phyloP scores from a whole-genome alignment of 2,113 vertebrate species.

The Brachirus orientalis region DNA sequence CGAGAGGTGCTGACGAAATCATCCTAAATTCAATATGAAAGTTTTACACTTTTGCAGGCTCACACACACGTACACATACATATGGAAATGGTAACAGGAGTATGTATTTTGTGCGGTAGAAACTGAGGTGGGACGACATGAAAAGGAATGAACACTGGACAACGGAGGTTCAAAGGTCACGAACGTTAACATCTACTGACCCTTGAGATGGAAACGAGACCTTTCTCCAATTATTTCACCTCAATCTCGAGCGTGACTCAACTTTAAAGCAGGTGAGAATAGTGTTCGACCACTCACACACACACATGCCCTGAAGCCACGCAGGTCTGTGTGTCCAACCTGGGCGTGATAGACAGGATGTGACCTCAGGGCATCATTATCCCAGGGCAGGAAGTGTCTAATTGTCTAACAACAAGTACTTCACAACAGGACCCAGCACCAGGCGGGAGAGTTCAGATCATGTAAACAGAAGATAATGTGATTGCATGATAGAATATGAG shows the following conservation, averaged over 20 bases:
- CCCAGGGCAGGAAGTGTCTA: slow-evolving; percentile 68
- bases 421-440: slow-evolving; percentile 50
- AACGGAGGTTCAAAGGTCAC: slow-evolving; percentile 35
- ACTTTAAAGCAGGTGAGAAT: slow-evolving; percentile 57
- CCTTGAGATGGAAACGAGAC: slow-evolving; percentile 15
- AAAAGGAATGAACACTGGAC: too few species aligned
- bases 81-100: background rate
- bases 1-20: background rate
- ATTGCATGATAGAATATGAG: background rate
- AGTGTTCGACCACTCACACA: slow-evolving; percentile 35
- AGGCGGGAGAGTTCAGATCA: slow-evolving; percentile 3
- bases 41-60: background rate
- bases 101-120: slow-evolving; percentile 3
- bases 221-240: slow-evolving; percentile 51
- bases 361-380: slow-evolving; percentile 72
- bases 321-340: slow-evolving; percentile 40
- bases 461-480: background rate
- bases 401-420: slow-evolving; percentile 64
- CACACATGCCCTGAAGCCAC: slow-evolving; percentile 46
- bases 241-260: slow-evolving; percentile 51
- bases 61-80: background rate
- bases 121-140: slow-evolving; percentile 28
- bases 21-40: background rate
- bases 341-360: slow-evolving; percentile 68
- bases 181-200: slow-evolving; percentile 38